These are phyloP conservation scores for Zaprionus gabonicus DNA, from an alignment of 1,140 invertebrate species.

Conservation along the genomic window DNA sequence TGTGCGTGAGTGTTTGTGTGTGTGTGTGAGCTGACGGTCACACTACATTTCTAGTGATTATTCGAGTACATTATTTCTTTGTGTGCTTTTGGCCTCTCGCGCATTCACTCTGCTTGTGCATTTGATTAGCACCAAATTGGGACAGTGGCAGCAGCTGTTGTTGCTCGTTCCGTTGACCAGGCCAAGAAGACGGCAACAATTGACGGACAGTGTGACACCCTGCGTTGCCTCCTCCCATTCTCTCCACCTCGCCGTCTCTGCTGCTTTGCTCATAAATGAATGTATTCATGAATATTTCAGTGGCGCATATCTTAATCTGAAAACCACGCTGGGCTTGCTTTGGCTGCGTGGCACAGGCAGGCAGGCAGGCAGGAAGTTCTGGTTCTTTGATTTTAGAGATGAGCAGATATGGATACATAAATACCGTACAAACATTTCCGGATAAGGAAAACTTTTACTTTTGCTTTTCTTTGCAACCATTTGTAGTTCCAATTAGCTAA, in stretches of 20 bases:
- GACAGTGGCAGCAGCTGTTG: conserved; percentile 38
- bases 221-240: not conserved
- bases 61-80: conserved; percentile 41
- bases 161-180: conserved; percentile 34
- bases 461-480: not conserved
- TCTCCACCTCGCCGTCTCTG: not conserved
- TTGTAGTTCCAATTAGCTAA: not conserved
- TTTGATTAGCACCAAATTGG: conserved; percentile 56
- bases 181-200: conserved; percentile 22
- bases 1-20: conserved; percentile 4
- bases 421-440: conserved; percentile 9
- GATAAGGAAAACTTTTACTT: conserved; percentile 5
- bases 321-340: not conserved
- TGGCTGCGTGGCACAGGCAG: conserved; percentile 10
- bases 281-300: conserved; percentile 48
- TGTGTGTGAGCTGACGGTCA: conserved; percentile 29
- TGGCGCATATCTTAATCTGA: conserved; percentile 40
- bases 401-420: not conserved
- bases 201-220: conserved; percentile 9
- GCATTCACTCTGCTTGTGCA: conserved; percentile 48
- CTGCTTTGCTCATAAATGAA: not conserved
- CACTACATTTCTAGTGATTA: conserved; percentile 55
- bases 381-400: conserved; percentile 32
- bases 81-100: conserved; percentile 21
- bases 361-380: conserved; percentile 34